Evolutionary conservation across 2,113 vertebrate species (phyloP).

Genomic region (Octodon degus): DNA sequence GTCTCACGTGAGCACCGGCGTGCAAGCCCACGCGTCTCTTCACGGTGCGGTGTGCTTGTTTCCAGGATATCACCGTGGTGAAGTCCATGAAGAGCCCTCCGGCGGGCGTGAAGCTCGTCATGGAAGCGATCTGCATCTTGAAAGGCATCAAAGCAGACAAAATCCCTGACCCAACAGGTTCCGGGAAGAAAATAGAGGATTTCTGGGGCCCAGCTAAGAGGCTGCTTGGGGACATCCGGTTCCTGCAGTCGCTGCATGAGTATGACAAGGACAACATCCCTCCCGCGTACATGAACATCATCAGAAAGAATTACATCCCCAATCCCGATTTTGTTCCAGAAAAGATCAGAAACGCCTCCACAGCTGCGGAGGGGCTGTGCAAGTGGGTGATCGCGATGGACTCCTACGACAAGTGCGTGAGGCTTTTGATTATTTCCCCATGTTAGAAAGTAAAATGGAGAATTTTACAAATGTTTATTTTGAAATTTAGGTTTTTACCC

Average conservation of each 20-base stretch:
- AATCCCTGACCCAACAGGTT: constrained; percentile 91
- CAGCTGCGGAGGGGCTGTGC: constrained; percentile 94
- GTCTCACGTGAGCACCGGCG: too few relatives aligned
- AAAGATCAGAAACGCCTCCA: constrained; percentile 94
- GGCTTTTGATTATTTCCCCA: neutral
- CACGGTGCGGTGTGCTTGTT: constrained; percentile 43
- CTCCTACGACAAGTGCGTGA: constrained; percentile 91
- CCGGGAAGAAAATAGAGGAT: constrained; percentile 93
- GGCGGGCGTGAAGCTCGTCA: constrained; percentile 93
- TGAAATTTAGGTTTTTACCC: neutral
- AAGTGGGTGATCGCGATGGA: constrained; percentile 95
- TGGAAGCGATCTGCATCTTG: constrained; percentile 96
- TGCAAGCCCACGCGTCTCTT: neutral
- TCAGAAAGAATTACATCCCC: constrained; percentile 93
- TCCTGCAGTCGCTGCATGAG: constrained; percentile 94
- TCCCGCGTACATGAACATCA: constrained; percentile 87
- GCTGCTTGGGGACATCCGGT: constrained; percentile 92
- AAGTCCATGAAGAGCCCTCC: constrained; percentile 97
- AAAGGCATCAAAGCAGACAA: constrained; percentile 95
- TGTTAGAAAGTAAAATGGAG: constrained; percentile 8
- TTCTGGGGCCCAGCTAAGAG: constrained; percentile 96
- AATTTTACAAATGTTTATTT: neutral
- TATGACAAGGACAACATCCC: constrained; percentile 96
- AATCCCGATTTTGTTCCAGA: constrained; percentile 95
- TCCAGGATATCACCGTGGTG: constrained; percentile 94